phyloP scores from a whole-genome alignment of 2,113 vertebrate genomes.

The Cyanoderma ruficeps region DNA sequence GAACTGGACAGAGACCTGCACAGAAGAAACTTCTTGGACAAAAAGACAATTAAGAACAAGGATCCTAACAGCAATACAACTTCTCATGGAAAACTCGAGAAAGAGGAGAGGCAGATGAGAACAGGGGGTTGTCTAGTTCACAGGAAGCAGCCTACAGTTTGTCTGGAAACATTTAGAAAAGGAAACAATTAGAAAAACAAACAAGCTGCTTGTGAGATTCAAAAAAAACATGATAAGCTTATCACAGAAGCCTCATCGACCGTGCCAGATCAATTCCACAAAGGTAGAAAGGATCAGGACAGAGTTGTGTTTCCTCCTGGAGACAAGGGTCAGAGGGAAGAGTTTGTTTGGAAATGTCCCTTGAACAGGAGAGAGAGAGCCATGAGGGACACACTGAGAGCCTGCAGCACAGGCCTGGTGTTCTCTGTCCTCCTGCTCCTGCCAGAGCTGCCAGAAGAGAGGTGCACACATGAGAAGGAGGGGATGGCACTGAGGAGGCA shows the following conservation, averaged over 20 bases:
- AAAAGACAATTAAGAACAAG: neutral
- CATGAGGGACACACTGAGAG: neutral
- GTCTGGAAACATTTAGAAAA: constrained; percentile 30
- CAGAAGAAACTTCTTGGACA: neutral
- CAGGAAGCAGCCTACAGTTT: neutral
- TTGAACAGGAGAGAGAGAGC: neutral
- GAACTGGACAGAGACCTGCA: neutral
- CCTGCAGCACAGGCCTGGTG: neutral
- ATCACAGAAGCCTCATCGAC: neutral
- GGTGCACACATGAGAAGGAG: neutral
- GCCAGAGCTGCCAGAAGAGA: neutral
- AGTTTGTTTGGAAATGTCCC: neutral
- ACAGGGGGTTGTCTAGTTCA: neutral
- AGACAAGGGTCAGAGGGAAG: neutral
- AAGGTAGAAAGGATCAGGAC: neutral
- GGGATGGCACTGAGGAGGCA: neutral
- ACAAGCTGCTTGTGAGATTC: neutral
- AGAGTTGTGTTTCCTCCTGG: neutral
- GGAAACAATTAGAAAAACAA: neutral
- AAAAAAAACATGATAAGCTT: neutral
- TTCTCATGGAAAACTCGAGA: constrained; percentile 6
- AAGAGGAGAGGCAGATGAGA: neutral
- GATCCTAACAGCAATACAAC: neutral
- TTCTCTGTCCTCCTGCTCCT: neutral
- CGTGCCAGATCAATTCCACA: neutral